A percentile compares a stretch with the other conserved stretches of the same genome.
Evolutionary conservation across 2,797 vertebrate genomes (phyloP).

Genomic region (Coreius guichenoti): DNA sequence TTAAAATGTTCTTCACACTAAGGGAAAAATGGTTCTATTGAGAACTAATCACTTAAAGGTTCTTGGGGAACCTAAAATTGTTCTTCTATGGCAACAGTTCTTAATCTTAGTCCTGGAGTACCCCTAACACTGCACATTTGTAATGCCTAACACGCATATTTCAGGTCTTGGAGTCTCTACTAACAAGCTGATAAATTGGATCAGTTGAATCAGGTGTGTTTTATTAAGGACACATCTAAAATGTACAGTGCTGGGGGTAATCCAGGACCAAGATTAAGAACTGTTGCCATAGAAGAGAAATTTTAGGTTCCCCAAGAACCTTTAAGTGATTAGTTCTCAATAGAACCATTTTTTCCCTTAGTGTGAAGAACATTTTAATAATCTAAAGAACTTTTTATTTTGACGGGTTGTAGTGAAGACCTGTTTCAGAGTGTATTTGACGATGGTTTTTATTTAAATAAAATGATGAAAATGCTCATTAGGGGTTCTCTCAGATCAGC

Average conservation of each 20-base stretch:
- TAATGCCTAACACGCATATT: background rate
- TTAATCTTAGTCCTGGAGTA: background rate
- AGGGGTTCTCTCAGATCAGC: too few relatives aligned
- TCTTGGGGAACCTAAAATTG: background rate
- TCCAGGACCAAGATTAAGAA: background rate
- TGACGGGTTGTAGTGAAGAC: too few relatives aligned
- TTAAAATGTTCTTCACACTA: background rate
- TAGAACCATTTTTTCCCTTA: too few relatives aligned
- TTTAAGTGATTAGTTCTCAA: too few relatives aligned
- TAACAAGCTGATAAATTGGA: background rate
- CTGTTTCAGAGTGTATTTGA: too few relatives aligned
- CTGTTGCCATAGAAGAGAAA: too few relatives aligned
- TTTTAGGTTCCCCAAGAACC: too few relatives aligned
- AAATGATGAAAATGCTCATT: too few relatives aligned
- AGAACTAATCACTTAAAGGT: background rate
- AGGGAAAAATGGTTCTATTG: background rate
- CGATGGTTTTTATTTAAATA: too few relatives aligned
- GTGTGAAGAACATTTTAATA: too few relatives aligned
- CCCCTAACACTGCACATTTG: background rate
- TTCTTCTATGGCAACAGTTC: background rate
- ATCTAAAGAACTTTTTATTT: too few relatives aligned
- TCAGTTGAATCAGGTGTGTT: background rate
- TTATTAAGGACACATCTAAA: background rate
- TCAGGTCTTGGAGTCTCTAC: background rate
- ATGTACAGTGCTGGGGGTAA: background rate